Percentiles rank a stretch among this genome's conserved stretches.
Evolutionary conservation across 2,888 invertebrate species (phyloP).

Genomic region (Branchellion lobata): DNA sequence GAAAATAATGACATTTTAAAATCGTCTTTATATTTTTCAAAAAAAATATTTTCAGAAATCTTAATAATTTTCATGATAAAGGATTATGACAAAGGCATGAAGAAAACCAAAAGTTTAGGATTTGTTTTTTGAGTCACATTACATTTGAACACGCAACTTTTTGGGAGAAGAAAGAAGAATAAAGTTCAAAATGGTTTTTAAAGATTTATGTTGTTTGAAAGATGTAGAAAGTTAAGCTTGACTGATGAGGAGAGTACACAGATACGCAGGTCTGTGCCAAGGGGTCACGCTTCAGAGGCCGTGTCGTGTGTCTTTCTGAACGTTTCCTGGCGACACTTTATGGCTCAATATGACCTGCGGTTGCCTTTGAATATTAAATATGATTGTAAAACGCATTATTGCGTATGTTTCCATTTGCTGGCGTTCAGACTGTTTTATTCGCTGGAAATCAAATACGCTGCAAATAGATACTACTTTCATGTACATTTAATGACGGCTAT

Average conservation of each 20-base stretch:
- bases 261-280: neutral
- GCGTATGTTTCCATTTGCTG: neutral
- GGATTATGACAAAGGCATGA: no score
- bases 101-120: no score
- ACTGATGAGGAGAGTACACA: neutral
- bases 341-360: neutral
- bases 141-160: no score
- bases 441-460: neutral
- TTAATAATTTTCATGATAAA: no score
- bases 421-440: neutral
- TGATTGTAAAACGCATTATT: neutral
- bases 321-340: neutral
- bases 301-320: neutral
- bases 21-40: neutral
- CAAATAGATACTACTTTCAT: neutral
- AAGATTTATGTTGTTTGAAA: neutral
- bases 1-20: neutral
- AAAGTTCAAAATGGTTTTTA: neutral
- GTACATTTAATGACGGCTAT: no score
- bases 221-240: neutral
- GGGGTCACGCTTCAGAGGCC: neutral
- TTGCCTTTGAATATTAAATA: neutral
- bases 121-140: no score
- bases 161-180: neutral
- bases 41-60: no score